phyloP scores from a whole-genome alignment of 2,113 vertebrate species.

The Ptilonorhynchus violaceus region DNA sequence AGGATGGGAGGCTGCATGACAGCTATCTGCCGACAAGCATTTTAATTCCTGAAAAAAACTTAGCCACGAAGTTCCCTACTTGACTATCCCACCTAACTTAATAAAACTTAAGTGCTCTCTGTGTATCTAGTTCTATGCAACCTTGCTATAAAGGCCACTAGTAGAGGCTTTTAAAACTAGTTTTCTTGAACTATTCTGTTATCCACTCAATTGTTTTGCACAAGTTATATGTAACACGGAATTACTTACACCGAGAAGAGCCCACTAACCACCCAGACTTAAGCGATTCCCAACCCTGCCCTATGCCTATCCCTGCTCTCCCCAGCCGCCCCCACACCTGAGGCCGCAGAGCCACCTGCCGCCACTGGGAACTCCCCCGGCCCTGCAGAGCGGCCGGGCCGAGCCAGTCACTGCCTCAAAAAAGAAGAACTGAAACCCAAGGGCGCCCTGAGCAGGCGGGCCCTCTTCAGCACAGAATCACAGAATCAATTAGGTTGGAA shows the following conservation, averaged over 20 bases:
- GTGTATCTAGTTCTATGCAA: rapidly evolving
- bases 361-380: rapidly evolving
- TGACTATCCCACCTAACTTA: neutral
- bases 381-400: neutral
- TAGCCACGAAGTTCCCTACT: neutral
- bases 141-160: neutral
- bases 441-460: neutral
- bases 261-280: neutral
- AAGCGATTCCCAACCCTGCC: rapidly evolving
- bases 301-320: neutral
- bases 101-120: neutral
- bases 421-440: neutral
- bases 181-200: neutral
- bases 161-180: neutral
- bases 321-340: rapidly evolving
- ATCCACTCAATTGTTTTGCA: neutral
- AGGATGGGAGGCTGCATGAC: neutral
- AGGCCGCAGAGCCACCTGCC: neutral
- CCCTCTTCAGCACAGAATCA: neutral
- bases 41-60: neutral
- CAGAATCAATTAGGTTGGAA: rapidly evolving
- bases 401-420: rapidly evolving
- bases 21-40: neutral
- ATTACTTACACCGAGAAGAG: neutral
- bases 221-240: neutral